Evolutionary conservation across 2,113 vertebrate genomes (phyloP).

Genomic region (Oophaga pumilio): DNA sequence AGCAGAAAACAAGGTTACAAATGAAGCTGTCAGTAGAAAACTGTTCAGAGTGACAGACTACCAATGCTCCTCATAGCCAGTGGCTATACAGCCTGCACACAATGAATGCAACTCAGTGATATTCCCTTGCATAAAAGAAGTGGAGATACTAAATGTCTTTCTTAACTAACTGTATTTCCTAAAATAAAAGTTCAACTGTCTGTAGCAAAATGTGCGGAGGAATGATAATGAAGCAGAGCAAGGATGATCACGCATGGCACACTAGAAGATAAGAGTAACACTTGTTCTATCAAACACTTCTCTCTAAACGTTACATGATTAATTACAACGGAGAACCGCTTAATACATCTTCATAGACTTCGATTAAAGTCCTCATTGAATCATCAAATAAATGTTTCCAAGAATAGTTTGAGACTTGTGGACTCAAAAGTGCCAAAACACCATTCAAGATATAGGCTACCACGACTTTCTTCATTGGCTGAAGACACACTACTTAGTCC

Average conservation of each 20-base stretch:
- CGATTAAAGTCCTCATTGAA: not conserved
- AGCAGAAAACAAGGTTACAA: conserved; percentile 28
- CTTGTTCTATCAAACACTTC: not conserved
- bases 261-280: conserved; percentile 2
- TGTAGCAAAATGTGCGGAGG: conserved; percentile 1
- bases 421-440: not conserved
- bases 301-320: not conserved
- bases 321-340: not conserved
- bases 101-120: conserved; percentile 33
- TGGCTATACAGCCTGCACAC: conserved; percentile 32
- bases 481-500: not conserved
- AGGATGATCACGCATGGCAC: conserved; percentile 5
- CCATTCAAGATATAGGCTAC: not conserved
- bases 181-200: conserved; percentile 47
- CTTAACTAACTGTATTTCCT: conserved; percentile 4
- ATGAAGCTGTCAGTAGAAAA: conserved; percentile 44
- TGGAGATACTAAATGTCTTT: not conserved
- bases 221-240: conserved; percentile 28
- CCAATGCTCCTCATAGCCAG: conserved; percentile 27
- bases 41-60: conserved; percentile 12
- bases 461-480: not conserved
- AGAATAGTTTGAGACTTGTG: not conserved
- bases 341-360: not conserved
- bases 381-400: not conserved
- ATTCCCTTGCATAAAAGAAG: conserved; percentile 13